Evolutionary conservation across 2,113 vertebrate genomes (phyloP).

Genomic region (Psilopogon haemacephalus): DNA sequence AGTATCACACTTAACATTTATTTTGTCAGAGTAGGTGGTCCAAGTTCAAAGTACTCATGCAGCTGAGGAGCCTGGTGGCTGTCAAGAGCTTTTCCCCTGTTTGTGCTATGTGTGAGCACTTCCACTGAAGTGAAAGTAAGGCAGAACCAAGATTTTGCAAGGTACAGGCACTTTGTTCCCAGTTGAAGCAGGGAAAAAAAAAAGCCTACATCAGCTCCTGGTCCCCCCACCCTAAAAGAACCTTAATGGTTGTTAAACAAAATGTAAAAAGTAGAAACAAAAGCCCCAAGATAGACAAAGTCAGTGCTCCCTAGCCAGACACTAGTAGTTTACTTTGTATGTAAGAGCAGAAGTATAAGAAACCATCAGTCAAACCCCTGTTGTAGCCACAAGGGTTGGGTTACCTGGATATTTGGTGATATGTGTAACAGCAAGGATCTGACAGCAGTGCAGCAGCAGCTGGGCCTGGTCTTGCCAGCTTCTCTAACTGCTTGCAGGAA

Average conservation of each 20-base stretch:
- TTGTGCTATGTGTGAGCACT: conserved; percentile 57
- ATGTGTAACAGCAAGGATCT: background rate
- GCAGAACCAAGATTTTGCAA: conserved; percentile 65
- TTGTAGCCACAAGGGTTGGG: conserved; percentile 6
- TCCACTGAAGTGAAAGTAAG: conserved; percentile 64
- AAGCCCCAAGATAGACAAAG: conserved; percentile 29
- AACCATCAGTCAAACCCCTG: conserved; percentile 11
- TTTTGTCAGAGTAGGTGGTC: conserved; percentile 56
- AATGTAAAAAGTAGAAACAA: conserved; percentile 63
- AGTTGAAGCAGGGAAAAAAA: conserved; percentile 54
- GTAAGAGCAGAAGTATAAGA: conserved; percentile 56
- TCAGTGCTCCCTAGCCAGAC: conserved; percentile 39
- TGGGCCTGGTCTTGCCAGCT: background rate
- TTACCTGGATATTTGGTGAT: background rate
- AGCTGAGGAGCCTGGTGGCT: conserved; percentile 18
- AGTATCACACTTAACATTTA: conserved; percentile 56
- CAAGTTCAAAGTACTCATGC: conserved; percentile 59
- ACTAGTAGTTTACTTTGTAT: conserved; percentile 47
- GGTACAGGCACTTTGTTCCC: conserved; percentile 71
- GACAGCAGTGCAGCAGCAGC: background rate
- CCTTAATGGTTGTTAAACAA: conserved; percentile 43
- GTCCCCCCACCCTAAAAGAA: conserved; percentile 9
- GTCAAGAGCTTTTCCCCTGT: conserved; percentile 13
- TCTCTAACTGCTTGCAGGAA: conserved; percentile 11
- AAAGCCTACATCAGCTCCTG: conserved; percentile 60